These are phyloP conservation scores for Manduca sexta DNA, from an alignment of 1,140 invertebrate genomes.

Conservation along the genomic window DNA sequence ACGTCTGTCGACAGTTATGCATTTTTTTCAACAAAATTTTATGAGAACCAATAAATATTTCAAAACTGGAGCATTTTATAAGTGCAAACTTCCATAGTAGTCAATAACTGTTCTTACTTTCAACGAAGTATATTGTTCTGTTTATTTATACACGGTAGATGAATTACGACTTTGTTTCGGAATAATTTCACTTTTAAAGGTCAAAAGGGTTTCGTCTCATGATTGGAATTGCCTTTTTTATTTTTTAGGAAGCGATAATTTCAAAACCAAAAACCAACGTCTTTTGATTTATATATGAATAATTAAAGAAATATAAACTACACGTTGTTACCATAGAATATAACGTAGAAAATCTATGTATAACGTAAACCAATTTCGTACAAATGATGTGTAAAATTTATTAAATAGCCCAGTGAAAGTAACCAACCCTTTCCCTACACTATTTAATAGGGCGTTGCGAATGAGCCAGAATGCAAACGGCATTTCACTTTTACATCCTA, in stretches of 20 bases:
- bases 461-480: conserved; percentile 38
- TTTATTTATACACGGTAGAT: conserved; percentile 31
- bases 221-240: not conserved
- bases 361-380: no score
- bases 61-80: conserved; percentile 57
- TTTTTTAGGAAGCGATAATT: no score
- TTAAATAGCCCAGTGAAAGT: conserved; percentile 45
- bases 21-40: conserved; percentile 41
- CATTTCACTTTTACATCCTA: conserved; percentile 66
- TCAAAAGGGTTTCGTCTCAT: conserved; percentile 4
- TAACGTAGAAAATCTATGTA: no score
- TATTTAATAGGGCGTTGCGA: conserved; percentile 42
- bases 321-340: no score
- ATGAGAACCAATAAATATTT: conserved; percentile 61
- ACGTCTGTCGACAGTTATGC: conserved; percentile 45
- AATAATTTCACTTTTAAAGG: conserved; percentile 55
- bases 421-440: conserved; percentile 29
- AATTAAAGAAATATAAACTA: no score
- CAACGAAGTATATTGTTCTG: conserved; percentile 34
- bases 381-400: no score
- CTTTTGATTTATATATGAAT: no score
- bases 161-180: conserved; percentile 29
- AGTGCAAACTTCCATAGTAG: conserved; percentile 58
- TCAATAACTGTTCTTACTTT: conserved; percentile 62
- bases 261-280: no score